Evolutionary conservation across 2,797 vertebrate species (phyloP), one percentile per base, ranked within the genome.

Genomic region (Rhabdomys pumilio): DNA sequence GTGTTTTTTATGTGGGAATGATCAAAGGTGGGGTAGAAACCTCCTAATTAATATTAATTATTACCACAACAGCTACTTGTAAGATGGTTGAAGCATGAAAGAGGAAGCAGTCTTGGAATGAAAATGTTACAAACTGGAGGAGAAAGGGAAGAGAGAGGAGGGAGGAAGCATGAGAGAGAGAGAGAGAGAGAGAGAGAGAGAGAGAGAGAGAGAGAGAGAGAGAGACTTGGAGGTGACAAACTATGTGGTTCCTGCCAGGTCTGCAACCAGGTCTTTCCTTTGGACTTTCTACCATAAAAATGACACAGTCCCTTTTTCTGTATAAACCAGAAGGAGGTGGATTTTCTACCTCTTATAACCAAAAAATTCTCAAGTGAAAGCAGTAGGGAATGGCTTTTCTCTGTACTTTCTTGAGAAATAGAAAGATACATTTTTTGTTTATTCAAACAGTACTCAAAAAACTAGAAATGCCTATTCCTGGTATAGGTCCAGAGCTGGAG

Each of bases 331-430:
- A 67, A 38, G 22, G 47, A 31, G 19, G 17, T 84, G 53, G 53
- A 3, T 75, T 97, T 93, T 82, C 69, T n/a, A 7, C 53, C 38
- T 67, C 31, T 67, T 80, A 41, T 44, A 91, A 73, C n/a, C 57
- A 31, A 90, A 88, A 85, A 20, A 87, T 79, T 80, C 29, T 63
- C 65, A 72, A 77, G 31, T 34, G 44, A 94, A 94, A 67, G 76
- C 89, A 93, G 3, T 0, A 73, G 14, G 11, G 38, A 92, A 34
- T 31, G 22, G 26, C 61, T 89, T 95, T 77, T 31, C 53, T 29
- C 17, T 92, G 73, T 57, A 53, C 80, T 73, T 3, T 38, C 69
- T 95, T 83, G 44, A 96, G 91, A 91, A 96, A 84, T 13, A 6
- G 17, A n/a, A 61, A 26, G 4, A 59, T 15, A 79, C 3, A 12